Conservation (phyloP, 2,113 vertebrate genomes). For the Actenoides lindsayi region DNA sequence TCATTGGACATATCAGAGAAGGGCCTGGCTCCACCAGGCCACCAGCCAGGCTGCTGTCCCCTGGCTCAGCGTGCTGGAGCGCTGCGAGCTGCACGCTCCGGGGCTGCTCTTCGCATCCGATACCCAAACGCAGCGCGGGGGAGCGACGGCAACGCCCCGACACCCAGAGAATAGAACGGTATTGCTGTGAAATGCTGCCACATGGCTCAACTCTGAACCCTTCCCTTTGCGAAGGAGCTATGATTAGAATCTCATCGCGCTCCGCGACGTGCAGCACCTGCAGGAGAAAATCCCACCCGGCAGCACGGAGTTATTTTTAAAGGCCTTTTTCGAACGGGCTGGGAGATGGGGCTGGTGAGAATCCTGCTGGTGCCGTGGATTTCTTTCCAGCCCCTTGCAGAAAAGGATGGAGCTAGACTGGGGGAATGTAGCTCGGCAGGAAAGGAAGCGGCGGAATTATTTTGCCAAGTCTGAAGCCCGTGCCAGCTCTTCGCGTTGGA, state of each 20-base stretch:
- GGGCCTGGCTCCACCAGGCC: background rate
- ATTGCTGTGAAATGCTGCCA: conserved; percentile 49
- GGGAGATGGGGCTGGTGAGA: conserved; percentile 23
- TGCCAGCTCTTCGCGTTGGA: background rate
- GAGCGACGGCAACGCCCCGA: conserved; percentile 46
- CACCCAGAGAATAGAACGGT: conserved; percentile 2
- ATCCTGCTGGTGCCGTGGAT: background rate
- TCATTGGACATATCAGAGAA: too few relatives aligned
- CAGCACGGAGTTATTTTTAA: conserved; percentile 44
- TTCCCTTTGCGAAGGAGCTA: conserved; percentile 39
- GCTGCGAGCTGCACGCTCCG: background rate
- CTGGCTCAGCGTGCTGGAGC: background rate
- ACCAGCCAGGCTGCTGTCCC: background rate
- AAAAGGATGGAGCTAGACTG: background rate
- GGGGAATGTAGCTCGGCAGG: background rate
- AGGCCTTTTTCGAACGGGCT: background rate
- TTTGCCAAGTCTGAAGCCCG: conserved; percentile 14
- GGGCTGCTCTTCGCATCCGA: too few relatives aligned
- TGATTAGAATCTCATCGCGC: conserved; percentile 59
- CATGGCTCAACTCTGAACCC: conserved; percentile 41
- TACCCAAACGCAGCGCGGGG: background rate
- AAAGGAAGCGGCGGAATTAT: background rate
- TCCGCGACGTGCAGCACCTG: conserved; percentile 14
- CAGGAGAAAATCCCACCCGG: conserved; percentile 59
- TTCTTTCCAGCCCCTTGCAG: background rate